phyloP scores from a whole-genome alignment of 2,797 vertebrate genomes.

The Mormyrops boulengeri region DNA sequence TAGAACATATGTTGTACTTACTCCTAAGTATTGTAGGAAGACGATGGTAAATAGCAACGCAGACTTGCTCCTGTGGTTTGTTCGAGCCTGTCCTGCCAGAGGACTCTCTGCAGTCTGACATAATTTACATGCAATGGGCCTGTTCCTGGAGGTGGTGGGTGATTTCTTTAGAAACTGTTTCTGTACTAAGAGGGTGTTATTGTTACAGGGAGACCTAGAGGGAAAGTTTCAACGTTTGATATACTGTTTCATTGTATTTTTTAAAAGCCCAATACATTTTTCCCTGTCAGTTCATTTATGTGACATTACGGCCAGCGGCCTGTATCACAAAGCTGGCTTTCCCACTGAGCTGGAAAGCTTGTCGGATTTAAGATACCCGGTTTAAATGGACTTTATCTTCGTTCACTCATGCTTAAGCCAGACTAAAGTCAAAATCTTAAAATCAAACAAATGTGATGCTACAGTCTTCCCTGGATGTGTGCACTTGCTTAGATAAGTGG shows the following conservation, averaged over 20 bases:
- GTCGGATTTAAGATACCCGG: background rate
- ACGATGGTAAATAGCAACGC: background rate
- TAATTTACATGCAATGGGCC: background rate
- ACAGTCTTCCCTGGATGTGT: background rate
- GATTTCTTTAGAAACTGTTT: conserved; percentile 4
- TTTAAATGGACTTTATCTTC: background rate
- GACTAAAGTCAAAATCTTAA: background rate
- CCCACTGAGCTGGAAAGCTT: background rate
- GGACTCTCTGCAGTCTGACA: conserved; percentile 14
- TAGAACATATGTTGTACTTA: background rate
- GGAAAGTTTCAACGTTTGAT: background rate
- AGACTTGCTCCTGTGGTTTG: background rate
- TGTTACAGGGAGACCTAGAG: background rate
- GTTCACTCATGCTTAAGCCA: background rate
- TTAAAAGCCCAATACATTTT: background rate
- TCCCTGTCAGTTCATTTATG: background rate
- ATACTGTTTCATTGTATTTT: background rate
- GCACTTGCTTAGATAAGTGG: background rate
- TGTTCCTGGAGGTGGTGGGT: background rate
- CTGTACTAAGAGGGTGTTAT: background rate
- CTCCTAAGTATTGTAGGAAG: background rate
- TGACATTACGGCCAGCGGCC: background rate
- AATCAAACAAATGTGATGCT: background rate
- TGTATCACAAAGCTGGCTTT: background rate
- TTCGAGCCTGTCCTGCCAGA: background rate